These are phyloP conservation scores for Andrena chrysosceles DNA, from an alignment of 2,888 invertebrate genomes.

Conservation along the genomic window DNA sequence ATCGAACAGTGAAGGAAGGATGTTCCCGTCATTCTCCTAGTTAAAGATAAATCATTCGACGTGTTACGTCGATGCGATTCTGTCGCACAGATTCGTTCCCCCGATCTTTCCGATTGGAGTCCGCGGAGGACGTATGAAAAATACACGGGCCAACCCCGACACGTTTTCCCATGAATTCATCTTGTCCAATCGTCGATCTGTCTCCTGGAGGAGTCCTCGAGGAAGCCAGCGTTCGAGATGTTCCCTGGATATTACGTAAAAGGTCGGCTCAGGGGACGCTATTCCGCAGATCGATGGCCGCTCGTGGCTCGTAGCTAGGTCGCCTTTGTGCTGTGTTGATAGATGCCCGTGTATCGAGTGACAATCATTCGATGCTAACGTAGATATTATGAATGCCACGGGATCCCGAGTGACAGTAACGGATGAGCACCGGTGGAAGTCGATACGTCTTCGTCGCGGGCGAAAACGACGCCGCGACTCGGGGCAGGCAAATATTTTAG, in stretches of 20 bases:
- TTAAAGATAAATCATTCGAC: background rate
- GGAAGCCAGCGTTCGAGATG: constrained; percentile 9
- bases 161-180: constrained; percentile 26
- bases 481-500: constrained; percentile 36
- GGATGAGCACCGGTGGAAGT: constrained; percentile 52
- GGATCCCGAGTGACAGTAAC: constrained; percentile 54
- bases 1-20: background rate
- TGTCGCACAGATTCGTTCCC: background rate
- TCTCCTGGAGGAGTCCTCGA: constrained; percentile 17
- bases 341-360: constrained; percentile 52
- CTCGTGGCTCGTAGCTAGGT: constrained; percentile 26
- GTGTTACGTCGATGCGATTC: background rate
- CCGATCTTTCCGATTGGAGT: background rate
- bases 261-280: constrained; percentile 7
- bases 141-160: background rate
- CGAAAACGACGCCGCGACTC: constrained; percentile 48
- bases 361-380: constrained; percentile 58
- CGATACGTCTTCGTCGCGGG: constrained; percentile 50
- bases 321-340: constrained; percentile 39
- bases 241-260: constrained; percentile 13
- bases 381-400: constrained; percentile 53
- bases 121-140: constrained; percentile 19
- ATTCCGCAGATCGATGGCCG: constrained; percentile 35
- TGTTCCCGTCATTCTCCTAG: background rate
- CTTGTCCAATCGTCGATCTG: constrained; percentile 28